Evolutionary conservation across 2,113 vertebrate genomes (phyloP), one percentile per base, ranked within the genome.

Genomic region (Malurus elegans): DNA sequence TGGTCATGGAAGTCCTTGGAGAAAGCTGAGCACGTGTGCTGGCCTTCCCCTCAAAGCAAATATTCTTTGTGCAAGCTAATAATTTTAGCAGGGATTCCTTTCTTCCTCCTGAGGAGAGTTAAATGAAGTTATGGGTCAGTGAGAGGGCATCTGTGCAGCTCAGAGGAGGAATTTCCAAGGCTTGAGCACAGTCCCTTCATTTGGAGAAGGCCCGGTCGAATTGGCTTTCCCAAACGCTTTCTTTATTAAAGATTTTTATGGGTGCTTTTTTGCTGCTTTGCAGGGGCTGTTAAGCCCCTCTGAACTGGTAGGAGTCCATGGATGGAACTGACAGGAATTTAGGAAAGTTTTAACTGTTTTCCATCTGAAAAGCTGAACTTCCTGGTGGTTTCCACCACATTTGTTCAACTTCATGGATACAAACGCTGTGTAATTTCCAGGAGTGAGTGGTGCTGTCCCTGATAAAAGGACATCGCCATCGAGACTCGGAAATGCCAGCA

Each of bases 81-180:
- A 95, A 95, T 93, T 97, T 94, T 93, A 95, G 79, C 94, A 90
- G 48, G 82, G 86, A 96, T 96, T 96, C 83, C 80, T 90, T 94
- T 92, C 88, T 92, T 96, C 86, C 96, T 94, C 92, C 72, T 82
- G 92, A 97, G 95, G 72, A 92, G 91, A 92, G 82, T 94, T 90
- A 90, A 95, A 92, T 88, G 82, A 88, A 96, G 94, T 90, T 97
- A 54, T 83, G 67, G 95, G 94, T 97, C 95, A 95, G 86, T 31
- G 79, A 88, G 91, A 92, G 92, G 86, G 91, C 86, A 95, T 66
- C 79, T 90, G 60, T 71, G 54, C 34, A 93, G 54, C 14, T 36
- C 7, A 70, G 65, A 85, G 53, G 83, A 88, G 86, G 60, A 66
- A 62, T 82, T 94, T 97, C 82, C 51, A 83, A 76, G 67, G 32